Evolutionary conservation across 2,888 invertebrate genomes (phyloP), one percentile per base, ranked within the genome.

Genomic region (Tineola bisselliella): DNA sequence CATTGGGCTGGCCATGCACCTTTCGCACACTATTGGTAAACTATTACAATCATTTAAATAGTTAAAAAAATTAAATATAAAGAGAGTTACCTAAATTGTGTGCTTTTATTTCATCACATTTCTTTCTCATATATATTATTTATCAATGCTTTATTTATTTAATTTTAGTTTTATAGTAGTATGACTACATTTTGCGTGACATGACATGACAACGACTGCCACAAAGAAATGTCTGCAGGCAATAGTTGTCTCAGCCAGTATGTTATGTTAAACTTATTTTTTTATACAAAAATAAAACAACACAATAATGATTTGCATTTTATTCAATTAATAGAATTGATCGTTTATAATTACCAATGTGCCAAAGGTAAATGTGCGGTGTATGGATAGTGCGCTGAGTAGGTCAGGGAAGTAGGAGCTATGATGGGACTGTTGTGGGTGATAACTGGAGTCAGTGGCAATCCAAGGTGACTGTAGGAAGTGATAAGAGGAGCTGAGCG

Each of bases 51-150:
- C 25, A 31, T 57, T 25, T 58, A 58, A 57, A 58, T 44, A 38
- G 18, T 61, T 11, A 44, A 60, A 18, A 59, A 15, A 4, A 33
- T 17, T 48, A 44, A 60, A 74, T 76, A 81, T 80, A 80, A 81
- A 84, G 83, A 83, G 84, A 84, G 84, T 83, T 84, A 81, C 81
- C 68, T 68, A 65, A 60, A 11, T 58, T 33, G 8, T 18, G 54
- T 48, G n/a, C 48, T 56, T 33, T 58, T 58, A 62, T 44, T 59
- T 54, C 15, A 17, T 18, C 17, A 19, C 33, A 44, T 44, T 44
- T 31, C 18, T 30, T 57, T 30, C 19, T 61, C 13, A 38, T 44
- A 44, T 57, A 13, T 59, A 25, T 59, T 17, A 59, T 15, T 59
- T 11, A n/a, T 33, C 12, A n/a, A n/a, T n/a, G n/a, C n/a, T n/a